phyloP scores from a whole-genome alignment of 2,113 vertebrate genomes.

The Megaleporinus macrocephalus region DNA sequence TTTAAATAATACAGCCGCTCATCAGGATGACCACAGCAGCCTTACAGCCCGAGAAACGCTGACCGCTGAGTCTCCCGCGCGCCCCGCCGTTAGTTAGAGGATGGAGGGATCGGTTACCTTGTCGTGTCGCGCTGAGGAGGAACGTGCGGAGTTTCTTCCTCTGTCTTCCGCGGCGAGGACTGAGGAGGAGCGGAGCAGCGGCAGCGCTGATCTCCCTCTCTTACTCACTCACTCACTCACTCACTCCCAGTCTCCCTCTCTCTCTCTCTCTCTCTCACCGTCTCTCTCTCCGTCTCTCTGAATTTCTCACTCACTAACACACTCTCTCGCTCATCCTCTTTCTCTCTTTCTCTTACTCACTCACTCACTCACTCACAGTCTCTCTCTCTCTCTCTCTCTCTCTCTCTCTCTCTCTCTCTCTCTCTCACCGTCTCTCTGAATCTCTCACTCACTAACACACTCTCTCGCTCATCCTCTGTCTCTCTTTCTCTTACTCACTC shows the following conservation, averaged over 20 bases:
- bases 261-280: not conserved
- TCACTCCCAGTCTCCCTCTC: slow-evolving; percentile 32
- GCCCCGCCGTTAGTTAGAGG: not conserved
- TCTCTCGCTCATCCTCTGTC: not conserved
- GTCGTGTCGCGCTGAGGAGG: slow-evolving; percentile 51
- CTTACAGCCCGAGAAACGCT: not conserved
- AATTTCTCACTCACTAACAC: not conserved
- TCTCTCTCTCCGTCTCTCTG: not conserved
- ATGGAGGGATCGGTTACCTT: slow-evolving; percentile 66
- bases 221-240: slow-evolving; percentile 17
- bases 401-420: slow-evolving; percentile 38
- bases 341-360: not conserved
- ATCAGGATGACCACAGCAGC: not conserved
- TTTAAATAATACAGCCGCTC: not conserved
- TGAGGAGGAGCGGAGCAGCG: slow-evolving; percentile 64
- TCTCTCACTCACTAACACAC: not conserved
- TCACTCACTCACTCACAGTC: not conserved
- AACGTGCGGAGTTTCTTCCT: slow-evolving; percentile 51
- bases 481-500: slow-evolving; percentile 48
- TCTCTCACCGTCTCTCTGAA: not conserved
- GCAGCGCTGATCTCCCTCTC: slow-evolving; percentile 64
- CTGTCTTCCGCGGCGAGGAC: slow-evolving; percentile 64
- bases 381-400: slow-evolving; percentile 45
- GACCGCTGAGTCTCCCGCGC: not conserved
- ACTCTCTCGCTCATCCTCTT: not conserved